Percentiles rank a stretch among this genome's conserved stretches.
phyloP scores from a whole-genome alignment of 2,888 invertebrate genomes.

The Pseudoips prasinana region DNA sequence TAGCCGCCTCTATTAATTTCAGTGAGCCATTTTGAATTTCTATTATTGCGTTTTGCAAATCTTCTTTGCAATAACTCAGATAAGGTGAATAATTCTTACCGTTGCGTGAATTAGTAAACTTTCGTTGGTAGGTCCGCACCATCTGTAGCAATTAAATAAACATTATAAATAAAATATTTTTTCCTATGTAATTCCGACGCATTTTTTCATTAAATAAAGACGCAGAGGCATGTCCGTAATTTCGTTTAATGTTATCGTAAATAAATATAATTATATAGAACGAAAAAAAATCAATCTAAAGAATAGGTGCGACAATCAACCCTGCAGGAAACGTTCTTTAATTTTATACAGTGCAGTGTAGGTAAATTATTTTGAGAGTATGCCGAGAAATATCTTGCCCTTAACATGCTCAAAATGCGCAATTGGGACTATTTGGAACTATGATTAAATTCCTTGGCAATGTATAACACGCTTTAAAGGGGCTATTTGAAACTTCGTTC shows the following conservation, averaged over 20 bases:
- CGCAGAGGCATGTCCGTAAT: neutral
- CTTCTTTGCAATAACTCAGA: conserved; percentile 1
- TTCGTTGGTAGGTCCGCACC: conserved; percentile 2
- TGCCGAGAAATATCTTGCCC: neutral
- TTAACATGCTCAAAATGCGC: conserved; percentile 1
- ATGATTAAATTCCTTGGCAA: neutral
- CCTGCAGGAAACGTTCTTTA: neutral
- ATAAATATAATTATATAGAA: neutral
- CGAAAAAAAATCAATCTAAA: neutral
- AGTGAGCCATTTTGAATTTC: neutral
- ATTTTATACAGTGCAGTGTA: neutral
- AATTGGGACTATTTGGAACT: conserved; percentile 1
- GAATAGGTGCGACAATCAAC: neutral
- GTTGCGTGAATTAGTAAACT: conserved; percentile 1
- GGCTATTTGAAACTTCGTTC: too few relatives aligned
- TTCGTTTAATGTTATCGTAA: conserved; percentile 1
- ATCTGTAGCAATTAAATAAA: conserved; percentile 5
- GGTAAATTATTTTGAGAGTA: neutral
- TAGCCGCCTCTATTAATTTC: conserved; percentile 7
- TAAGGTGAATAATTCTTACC: conserved; percentile 2
- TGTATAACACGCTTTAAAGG: neutral
- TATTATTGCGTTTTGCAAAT: conserved; percentile 8
- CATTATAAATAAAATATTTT: conserved; percentile 1
- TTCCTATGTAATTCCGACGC: neutral
- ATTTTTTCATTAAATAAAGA: neutral